These are phyloP conservation scores for Meiosimyza decipiens DNA, from an alignment of 2,888 invertebrate species.

Conservation along the genomic window DNA sequence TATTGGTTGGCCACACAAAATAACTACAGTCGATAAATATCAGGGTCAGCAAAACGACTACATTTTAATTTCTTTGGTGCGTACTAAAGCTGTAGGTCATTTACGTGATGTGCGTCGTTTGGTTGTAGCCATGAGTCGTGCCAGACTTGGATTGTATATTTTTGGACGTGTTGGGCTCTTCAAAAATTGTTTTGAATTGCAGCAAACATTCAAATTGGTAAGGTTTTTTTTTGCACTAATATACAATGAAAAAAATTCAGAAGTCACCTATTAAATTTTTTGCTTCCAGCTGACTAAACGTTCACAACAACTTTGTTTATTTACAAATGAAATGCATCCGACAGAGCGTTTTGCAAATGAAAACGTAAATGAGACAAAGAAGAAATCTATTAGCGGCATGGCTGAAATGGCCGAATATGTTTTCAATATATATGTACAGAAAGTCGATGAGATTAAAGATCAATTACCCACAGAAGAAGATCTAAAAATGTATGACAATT, in stretches of 20 bases:
- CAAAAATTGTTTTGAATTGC: conserved; percentile 95
- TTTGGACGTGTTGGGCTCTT: conserved; percentile 94
- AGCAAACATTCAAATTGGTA: conserved; percentile 93
- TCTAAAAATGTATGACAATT: conserved; percentile 56
- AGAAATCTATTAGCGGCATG: conserved; percentile 72
- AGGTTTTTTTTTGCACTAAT: conserved; percentile 39
- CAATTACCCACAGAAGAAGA: conserved; percentile 53
- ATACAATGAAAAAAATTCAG: not conserved
- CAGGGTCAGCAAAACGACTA: conserved; percentile 99
- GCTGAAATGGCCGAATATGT: conserved; percentile 96
- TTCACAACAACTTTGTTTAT: conserved; percentile 82
- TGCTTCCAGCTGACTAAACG: conserved; percentile 78
- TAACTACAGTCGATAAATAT: conserved; percentile 98
- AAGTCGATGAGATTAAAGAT: conserved; percentile 74
- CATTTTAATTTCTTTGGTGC: conserved; percentile 93
- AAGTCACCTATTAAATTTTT: not conserved
- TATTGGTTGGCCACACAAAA: conserved; percentile 92
- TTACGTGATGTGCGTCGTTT: conserved; percentile 94
- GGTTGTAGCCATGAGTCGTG: conserved; percentile 98
- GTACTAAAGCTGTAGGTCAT: conserved; percentile 98
- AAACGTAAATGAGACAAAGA: conserved; percentile 59
- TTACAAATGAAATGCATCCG: conserved; percentile 85
- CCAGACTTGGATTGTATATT: conserved; percentile 94
- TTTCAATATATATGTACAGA: conserved; percentile 88
- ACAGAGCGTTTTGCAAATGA: conserved; percentile 72